phyloP scores from a whole-genome alignment of 2,797 vertebrate genomes.

The Semotilus atromaculatus region DNA sequence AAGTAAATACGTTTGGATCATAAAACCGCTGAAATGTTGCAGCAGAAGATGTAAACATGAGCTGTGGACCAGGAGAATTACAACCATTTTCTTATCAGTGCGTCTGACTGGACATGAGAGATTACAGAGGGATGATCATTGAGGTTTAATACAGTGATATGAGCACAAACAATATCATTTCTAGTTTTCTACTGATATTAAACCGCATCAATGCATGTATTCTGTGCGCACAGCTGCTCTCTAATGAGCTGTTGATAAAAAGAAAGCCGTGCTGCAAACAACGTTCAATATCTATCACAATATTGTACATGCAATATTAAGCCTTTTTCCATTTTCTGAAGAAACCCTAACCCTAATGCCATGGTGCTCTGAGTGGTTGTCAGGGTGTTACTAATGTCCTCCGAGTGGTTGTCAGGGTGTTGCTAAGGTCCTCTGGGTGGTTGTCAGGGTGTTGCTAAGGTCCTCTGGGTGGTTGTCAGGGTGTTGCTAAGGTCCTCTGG shows the following conservation, averaged over 20 bases:
- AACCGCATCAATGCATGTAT: background rate
- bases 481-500: too few species aligned
- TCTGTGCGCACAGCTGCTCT: background rate
- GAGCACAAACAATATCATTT: background rate
- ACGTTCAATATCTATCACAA: background rate
- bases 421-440: background rate
- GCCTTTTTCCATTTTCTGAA: background rate
- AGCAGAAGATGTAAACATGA: background rate
- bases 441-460: too few species aligned
- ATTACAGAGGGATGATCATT: background rate
- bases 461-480: background rate
- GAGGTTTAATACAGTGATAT: background rate
- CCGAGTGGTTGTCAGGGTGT: background rate
- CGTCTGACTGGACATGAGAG: conserved; percentile 21
- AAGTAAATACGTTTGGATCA: background rate
- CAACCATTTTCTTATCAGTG: background rate
- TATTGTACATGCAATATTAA: background rate
- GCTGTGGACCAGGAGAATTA: background rate
- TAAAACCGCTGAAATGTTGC: background rate
- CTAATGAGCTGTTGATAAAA: background rate
- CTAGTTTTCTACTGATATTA: background rate
- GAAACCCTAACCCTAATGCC: too few species aligned
- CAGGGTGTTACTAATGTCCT: background rate
- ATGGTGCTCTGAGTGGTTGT: background rate
- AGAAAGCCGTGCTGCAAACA: background rate